Evolutionary conservation across 2,888 invertebrate genomes (phyloP).

Genomic region (Eupelmus urozonus): DNA sequence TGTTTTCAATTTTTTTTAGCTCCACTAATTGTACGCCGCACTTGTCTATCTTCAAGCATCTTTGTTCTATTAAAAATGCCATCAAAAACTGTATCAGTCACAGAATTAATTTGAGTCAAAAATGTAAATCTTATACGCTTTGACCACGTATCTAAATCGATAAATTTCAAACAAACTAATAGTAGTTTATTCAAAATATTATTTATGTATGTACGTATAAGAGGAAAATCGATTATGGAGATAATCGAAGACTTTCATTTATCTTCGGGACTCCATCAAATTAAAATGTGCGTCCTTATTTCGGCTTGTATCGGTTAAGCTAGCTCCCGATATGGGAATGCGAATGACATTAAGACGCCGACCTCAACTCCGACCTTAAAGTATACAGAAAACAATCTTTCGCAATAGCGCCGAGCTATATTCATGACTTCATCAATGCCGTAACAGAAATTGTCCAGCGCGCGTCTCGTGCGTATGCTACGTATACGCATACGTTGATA

Average conservation of each 20-base stretch:
- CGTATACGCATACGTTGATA: too few relatives aligned
- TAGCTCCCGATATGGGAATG: slow-evolving; percentile 46
- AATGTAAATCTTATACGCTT: too few relatives aligned
- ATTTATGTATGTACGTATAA: too few relatives aligned
- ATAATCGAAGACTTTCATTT: not conserved
- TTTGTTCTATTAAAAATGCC: too few relatives aligned
- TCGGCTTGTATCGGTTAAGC: slow-evolving; percentile 37
- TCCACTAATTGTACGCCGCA: too few relatives aligned
- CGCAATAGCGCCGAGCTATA: slow-evolving; percentile 57
- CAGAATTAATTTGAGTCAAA: too few relatives aligned
- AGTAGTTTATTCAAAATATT: not conserved
- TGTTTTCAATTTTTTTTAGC: slow-evolving; percentile 34
- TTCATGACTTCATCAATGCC: slow-evolving; percentile 61
- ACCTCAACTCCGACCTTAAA: slow-evolving; percentile 57
- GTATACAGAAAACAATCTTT: slow-evolving; percentile 49
- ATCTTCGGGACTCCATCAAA: not conserved
- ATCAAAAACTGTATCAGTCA: too few relatives aligned
- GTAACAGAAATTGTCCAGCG: slow-evolving; percentile 49
- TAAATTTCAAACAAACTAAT: not conserved
- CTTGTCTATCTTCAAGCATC: too few relatives aligned
- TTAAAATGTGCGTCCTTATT: slow-evolving; percentile 40
- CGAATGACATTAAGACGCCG: slow-evolving; percentile 51
- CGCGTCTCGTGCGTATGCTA: too few relatives aligned
- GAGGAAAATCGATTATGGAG: not conserved
- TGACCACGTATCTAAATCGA: too few relatives aligned